Evolutionary conservation across 1,140 invertebrate genomes (phyloP), one percentile per base, ranked within the genome.

Genomic region (Platorchestia sp.): DNA sequence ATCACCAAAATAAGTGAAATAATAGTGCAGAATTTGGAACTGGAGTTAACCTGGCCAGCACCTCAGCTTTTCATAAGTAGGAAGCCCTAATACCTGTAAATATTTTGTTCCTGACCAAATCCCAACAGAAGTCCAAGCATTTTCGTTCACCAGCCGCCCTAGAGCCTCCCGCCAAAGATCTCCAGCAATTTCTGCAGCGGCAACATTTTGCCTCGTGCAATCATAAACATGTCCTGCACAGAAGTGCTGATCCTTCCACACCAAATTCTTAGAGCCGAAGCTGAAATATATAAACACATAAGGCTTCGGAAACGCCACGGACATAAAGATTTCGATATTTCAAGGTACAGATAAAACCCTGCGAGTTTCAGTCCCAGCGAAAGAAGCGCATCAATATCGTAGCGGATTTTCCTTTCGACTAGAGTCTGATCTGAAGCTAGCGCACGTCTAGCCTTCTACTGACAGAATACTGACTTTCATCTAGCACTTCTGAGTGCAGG

Each of bases 271-370:
- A 44, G 91, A 93, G 91, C 19, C 45, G 91, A 45, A 93, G 43
- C 91, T 45, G 36, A 93, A 93, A 93, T 93, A 93, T 93, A 93
- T 93, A 93, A 93, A 93, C 45, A 93, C 91, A 93, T 93, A 93
- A 40, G 91, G 45, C 91, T 93, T 93, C 91, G 91, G 91, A 93
- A 93, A 47, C 91, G 91, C 43, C 6, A 41, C 1, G 36, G 91
- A n/a, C 43, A 93, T 47, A 47, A 45, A 93, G 43, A 93, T 93
- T 93, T 93, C 91, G 45, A 93, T 93, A 93, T 93, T 93, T 93
- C 91, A 93, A 47, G 45, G 91, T 47, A 47, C 19, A n/a, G 91
- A 93, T 93, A 40, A 93, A 93, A 93, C 40, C 45, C 10, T 93
- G 91, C 19, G 43, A 93, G 43, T 47, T 89, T 44, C 87, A 89